These are phyloP conservation scores for Leptodactylus fallax DNA, from an alignment of 2,797 vertebrate genomes.

Conservation along the genomic window DNA sequence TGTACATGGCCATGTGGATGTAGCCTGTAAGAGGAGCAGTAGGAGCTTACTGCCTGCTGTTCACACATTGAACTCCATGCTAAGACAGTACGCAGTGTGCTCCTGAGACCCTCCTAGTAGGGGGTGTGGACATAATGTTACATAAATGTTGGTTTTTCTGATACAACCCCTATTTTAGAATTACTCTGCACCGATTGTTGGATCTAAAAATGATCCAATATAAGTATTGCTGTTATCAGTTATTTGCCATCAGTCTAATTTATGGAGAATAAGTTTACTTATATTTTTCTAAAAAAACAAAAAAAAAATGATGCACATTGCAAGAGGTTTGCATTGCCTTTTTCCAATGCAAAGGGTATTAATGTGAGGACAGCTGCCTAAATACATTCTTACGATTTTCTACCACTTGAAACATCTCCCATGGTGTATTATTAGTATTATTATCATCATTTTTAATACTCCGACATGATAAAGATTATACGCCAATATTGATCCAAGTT, in stretches of 20 bases:
- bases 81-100: too few relatives aligned
- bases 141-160: too few relatives aligned
- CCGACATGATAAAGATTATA: not conserved
- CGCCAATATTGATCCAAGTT: not conserved
- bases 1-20: too few relatives aligned
- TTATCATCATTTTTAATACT: not conserved
- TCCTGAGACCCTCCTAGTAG: too few relatives aligned
- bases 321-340: constrained; percentile 13
- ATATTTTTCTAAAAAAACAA: constrained; percentile 22
- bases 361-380: not conserved
- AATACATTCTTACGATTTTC: constrained; percentile 9
- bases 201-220: too few relatives aligned
- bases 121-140: too few relatives aligned
- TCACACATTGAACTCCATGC: too few relatives aligned
- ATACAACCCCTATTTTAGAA: too few relatives aligned
- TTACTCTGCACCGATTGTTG: too few relatives aligned
- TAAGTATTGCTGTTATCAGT: not conserved
- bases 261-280: not conserved
- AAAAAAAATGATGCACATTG: not conserved
- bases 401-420: constrained; percentile 3
- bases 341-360: constrained; percentile 18
- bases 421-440: not conserved
- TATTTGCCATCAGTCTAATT: constrained; percentile 4
- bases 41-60: too few relatives aligned
- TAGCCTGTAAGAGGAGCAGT: too few relatives aligned